phyloP scores from a whole-genome alignment of 2,113 vertebrate species.

The Origma solitaria region DNA sequence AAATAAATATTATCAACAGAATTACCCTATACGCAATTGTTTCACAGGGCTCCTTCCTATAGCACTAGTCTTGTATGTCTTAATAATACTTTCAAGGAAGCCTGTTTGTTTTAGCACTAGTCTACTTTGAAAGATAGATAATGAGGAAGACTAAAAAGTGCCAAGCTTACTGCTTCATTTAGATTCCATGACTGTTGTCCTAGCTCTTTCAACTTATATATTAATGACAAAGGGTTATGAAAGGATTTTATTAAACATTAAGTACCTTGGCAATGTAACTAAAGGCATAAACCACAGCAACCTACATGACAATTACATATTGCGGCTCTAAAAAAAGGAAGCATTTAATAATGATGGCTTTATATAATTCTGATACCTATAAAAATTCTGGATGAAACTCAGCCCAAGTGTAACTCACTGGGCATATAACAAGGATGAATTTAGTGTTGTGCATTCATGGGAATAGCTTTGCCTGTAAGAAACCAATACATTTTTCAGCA shows the following conservation, averaged over 20 bases:
- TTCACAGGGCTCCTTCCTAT: conserved; percentile 30
- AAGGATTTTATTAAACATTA: conserved; percentile 76
- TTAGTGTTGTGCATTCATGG: conserved; percentile 9
- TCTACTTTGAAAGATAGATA: conserved; percentile 67
- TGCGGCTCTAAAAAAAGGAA: conserved; percentile 59
- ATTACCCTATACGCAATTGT: conserved; percentile 3
- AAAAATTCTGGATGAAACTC: conserved; percentile 28
- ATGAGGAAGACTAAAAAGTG: conserved; percentile 65
- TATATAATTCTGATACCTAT: conserved; percentile 28
- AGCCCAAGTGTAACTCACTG: neutral
- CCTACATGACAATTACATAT: conserved; percentile 54
- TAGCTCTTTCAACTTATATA: conserved; percentile 60
- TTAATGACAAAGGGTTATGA: conserved; percentile 70
- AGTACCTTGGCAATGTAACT: conserved; percentile 59
- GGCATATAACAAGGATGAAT: neutral
- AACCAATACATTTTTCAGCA: conserved; percentile 31
- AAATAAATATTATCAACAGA: neutral
- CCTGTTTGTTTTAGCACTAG: conserved; percentile 66
- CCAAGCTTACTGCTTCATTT: conserved; percentile 69
- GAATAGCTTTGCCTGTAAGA: conserved; percentile 33
- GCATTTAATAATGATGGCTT: conserved; percentile 42
- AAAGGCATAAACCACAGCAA: conserved; percentile 61
- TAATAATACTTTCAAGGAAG: conserved; percentile 67
- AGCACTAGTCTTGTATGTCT: conserved; percentile 22
- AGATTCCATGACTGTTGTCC: conserved; percentile 64